These are phyloP conservation scores for Pyrgilauda ruficollis DNA, from an alignment of 2,113 vertebrate genomes.

Conservation along the genomic window DNA sequence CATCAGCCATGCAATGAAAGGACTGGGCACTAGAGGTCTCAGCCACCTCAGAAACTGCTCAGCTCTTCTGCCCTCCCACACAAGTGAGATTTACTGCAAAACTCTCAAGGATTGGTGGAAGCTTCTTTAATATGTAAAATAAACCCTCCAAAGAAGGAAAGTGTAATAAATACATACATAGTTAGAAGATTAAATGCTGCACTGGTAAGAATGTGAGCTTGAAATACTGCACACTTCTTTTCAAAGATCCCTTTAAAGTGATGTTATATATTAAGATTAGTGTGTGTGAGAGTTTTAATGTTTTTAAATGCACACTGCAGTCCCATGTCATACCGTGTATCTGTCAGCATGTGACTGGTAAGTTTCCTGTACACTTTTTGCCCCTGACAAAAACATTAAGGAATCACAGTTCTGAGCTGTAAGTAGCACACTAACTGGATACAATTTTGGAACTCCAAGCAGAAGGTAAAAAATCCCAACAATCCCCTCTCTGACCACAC, in stretches of 20 bases:
- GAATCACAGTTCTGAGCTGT: not conserved
- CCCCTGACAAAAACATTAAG: not conserved
- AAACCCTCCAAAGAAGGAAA: not conserved
- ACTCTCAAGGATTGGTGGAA: not conserved
- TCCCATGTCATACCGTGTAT: not conserved
- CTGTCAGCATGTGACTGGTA: not conserved
- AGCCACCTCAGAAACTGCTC: not conserved
- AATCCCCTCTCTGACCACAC: not conserved
- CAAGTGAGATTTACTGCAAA: not conserved
- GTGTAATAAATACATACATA: not conserved
- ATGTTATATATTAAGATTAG: not conserved
- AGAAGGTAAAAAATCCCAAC: not conserved
- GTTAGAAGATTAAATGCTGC: not conserved
- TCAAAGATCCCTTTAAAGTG: not conserved
- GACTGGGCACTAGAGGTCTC: constrained; percentile 70
- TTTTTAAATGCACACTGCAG: not conserved
- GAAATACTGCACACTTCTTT: not conserved
- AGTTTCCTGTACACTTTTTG: not conserved
- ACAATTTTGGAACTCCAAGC: not conserved
- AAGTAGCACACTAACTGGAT: not conserved
- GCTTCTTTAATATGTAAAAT: not conserved
- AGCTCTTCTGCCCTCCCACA: not conserved
- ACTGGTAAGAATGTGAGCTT: not conserved
- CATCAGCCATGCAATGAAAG: not conserved
- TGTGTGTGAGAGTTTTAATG: not conserved